These are phyloP conservation scores for Pollenia griseotomentosa DNA, from an alignment of 2,888 invertebrate species.

Conservation along the genomic window DNA sequence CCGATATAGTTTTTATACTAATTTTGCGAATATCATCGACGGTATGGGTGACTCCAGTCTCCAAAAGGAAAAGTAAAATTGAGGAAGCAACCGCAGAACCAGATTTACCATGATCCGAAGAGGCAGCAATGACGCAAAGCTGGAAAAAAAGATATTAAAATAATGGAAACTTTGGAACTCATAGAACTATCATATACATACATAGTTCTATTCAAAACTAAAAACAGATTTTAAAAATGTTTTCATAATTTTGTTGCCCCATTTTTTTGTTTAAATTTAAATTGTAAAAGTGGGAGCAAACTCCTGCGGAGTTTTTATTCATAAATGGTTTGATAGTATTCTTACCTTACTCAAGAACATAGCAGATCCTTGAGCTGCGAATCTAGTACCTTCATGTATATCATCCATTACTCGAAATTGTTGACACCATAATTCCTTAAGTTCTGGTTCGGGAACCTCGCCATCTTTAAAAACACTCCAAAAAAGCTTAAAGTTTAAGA, in stretches of 20 bases:
- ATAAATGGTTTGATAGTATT: neutral
- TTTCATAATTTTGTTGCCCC: too few species aligned
- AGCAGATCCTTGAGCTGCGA: conserved; percentile 90
- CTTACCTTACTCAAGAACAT: conserved; percentile 90
- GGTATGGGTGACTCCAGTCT: conserved; percentile 91
- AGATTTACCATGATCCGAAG: conserved; percentile 88
- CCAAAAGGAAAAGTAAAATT: conserved; percentile 92
- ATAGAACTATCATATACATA: too few species aligned
- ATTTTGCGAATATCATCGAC: conserved; percentile 92
- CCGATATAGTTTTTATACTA: conserved; percentile 93
- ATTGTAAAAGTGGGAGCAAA: too few species aligned
- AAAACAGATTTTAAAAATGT: too few species aligned
- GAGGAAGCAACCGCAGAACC: conserved; percentile 89
- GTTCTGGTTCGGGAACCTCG: conserved; percentile 83
- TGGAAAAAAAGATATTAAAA: conserved; percentile 78
- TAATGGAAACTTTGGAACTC: neutral
- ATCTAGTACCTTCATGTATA: conserved; percentile 94
- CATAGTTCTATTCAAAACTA: too few species aligned
- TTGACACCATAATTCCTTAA: conserved; percentile 88
- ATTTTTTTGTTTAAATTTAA: too few species aligned
- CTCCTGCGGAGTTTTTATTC: too few species aligned
- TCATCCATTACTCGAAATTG: conserved; percentile 97
- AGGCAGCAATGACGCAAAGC: conserved; percentile 90
- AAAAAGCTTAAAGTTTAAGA: neutral
- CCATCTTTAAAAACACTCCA: conserved; percentile 69